Percentiles rank a stretch among this genome's conserved stretches.
phyloP scores from a whole-genome alignment of 2,888 invertebrate genomes.

The Perithous albicinctus region DNA sequence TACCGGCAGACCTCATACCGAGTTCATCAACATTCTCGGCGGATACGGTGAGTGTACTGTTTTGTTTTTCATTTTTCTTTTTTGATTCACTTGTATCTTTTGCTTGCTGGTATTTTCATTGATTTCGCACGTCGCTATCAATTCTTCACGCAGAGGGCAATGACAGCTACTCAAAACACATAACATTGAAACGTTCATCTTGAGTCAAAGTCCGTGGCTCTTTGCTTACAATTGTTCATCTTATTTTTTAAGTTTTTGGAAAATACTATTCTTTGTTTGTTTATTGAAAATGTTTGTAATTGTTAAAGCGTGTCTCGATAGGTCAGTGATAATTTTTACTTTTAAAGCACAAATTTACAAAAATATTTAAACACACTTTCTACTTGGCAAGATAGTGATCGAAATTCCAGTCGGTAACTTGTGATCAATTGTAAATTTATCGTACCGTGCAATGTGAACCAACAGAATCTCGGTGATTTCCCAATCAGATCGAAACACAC shows the following conservation, averaged over 20 bases:
- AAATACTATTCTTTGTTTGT: too few species aligned
- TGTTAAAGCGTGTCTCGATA: not conserved
- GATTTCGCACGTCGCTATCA: not conserved
- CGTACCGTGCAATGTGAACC: not conserved
- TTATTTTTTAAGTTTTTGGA: not conserved
- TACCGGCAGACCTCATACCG: conserved; percentile 94
- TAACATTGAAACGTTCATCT: not conserved
- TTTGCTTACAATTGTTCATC: too few species aligned
- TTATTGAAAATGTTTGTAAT: not conserved
- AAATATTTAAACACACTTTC: not conserved
- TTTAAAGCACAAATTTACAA: not conserved
- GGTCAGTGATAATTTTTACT: not conserved
- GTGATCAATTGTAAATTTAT: not conserved
- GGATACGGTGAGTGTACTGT: conserved; percentile 92
- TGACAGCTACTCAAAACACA: not conserved
- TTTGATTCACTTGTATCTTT: conserved; percentile 70
- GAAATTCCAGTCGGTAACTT: too few species aligned
- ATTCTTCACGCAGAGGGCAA: not conserved
- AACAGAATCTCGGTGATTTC: not conserved
- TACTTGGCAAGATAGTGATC: not conserved
- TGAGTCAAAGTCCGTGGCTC: not conserved
- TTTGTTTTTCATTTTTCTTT: conserved; percentile 49
- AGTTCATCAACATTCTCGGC: conserved; percentile 93
- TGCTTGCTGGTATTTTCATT: not conserved
- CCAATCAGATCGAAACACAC: not conserved